Evolutionary conservation across 2,113 vertebrate species (phyloP).

Genomic region (Acinonyx jubatus): DNA sequence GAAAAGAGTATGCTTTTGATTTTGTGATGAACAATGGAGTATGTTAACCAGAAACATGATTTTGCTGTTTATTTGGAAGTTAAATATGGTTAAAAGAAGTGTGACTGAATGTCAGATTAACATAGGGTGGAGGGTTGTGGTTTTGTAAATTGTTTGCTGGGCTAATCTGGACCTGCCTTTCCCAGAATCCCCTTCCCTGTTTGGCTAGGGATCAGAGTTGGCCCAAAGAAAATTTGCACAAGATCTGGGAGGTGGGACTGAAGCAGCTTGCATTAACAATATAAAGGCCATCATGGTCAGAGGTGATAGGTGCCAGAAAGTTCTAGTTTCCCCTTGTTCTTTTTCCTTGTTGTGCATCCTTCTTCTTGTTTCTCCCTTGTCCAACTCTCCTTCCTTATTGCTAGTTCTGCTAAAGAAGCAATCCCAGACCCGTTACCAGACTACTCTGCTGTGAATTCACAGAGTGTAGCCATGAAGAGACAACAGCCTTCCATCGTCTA

Average conservation of each 20-base stretch:
- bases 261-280: background rate
- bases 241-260: background rate
- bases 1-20: background rate
- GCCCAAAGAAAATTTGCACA: background rate
- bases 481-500: background rate
- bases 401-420: background rate
- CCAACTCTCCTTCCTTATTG: background rate
- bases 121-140: background rate
- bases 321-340: background rate
- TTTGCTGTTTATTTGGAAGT: background rate
- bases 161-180: background rate
- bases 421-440: background rate
- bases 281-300: background rate
- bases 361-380: background rate
- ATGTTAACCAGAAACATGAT: background rate
- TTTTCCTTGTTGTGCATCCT: background rate
- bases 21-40: background rate
- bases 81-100: background rate
- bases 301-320: background rate
- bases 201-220: background rate
- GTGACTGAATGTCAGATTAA: background rate
- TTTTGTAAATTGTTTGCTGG: background rate
- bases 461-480: background rate
- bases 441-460: background rate
- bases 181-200: background rate